A percentile compares a stretch with the other conserved stretches of the same genome.
phyloP scores from a whole-genome alignment of 1,140 invertebrate species.

The Caenorhabditis briggsae region DNA sequence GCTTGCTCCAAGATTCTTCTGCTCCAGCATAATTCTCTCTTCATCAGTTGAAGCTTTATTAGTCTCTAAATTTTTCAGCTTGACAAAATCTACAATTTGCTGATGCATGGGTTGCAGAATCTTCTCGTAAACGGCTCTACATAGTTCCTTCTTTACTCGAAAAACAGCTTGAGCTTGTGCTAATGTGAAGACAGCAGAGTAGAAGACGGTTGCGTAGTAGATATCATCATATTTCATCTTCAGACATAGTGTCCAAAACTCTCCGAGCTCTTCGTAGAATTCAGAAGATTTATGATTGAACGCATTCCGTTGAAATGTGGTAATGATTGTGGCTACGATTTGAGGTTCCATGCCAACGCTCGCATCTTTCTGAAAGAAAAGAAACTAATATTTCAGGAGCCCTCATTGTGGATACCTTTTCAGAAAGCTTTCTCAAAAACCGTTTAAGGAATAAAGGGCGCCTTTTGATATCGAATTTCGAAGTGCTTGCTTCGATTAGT shows the following conservation, averaged over 20 bases:
- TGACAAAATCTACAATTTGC: constrained; percentile 20
- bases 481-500: not conserved
- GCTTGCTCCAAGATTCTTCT: not conserved
- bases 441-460: not conserved
- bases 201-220: constrained; percentile 1
- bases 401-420: not conserved
- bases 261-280: constrained; percentile 26
- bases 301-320: not conserved
- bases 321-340: constrained; percentile 29
- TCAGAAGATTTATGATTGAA: not conserved
- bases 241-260: constrained; percentile 33
- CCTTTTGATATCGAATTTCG: not conserved
- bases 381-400: not conserved
- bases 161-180: constrained; percentile 27
- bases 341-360: not conserved
- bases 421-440: not conserved
- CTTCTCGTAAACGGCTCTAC: constrained; percentile 5
- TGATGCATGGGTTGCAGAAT: constrained; percentile 28
- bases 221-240: constrained; percentile 38
- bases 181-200: constrained; percentile 18
- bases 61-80: not conserved
- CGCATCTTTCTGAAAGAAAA: not conserved
- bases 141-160: constrained; percentile 5
- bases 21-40: not conserved
- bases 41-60: not conserved